Evolutionary conservation across 2,888 invertebrate species (phyloP), one percentile per base, ranked within the genome.

Genomic region (Callyntrura sp.): DNA sequence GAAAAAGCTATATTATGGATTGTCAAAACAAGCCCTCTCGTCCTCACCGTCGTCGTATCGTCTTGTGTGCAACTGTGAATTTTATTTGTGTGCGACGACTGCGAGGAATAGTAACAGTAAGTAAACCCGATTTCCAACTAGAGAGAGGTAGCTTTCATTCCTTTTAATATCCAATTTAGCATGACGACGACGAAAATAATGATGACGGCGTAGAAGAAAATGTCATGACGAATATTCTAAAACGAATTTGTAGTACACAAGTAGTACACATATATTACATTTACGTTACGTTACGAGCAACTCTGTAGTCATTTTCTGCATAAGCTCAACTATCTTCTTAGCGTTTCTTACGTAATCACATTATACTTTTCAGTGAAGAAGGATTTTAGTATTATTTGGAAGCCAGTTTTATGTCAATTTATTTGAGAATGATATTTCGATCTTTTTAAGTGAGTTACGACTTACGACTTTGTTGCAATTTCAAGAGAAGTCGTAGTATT

Each of bases 111-210:
- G n/a, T n/a, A n/a, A n/a, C n/a, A n/a, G n/a, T n/a, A n/a, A n/a
- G 62, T 62, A 62, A 62, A n/a, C n/a, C n/a, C n/a, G n/a, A n/a
- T n/a, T n/a, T n/a, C n/a, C n/a, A n/a, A 25, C 62, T 25, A 62
- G 62, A 12, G n/a, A n/a, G n/a, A n/a, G n/a, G n/a, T 62, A 25
- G 23, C 20, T 20, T n/a, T 3, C 62, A 1, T 62, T 25, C 8
- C 12, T 62, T 23, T 62, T 62, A 62, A 25, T 35, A 68, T 68
- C 35, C 68, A 68, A 68, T n/a, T 68, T 68, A 35, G n/a, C 35
- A 35, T 35, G 35, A 68, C 35, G 35, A 35, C 12, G 68, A 68
- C 35, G 68, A 68, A 0, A n/a, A 62, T 62, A 11, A 11, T 6
- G 11, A 48, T 9, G 6, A 48, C 48, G 25, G n/a, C 25, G n/a